Base-by-base conservation (phyloP, 2,113 vertebrate species). In the Trematomus loennbergii region DNA sequence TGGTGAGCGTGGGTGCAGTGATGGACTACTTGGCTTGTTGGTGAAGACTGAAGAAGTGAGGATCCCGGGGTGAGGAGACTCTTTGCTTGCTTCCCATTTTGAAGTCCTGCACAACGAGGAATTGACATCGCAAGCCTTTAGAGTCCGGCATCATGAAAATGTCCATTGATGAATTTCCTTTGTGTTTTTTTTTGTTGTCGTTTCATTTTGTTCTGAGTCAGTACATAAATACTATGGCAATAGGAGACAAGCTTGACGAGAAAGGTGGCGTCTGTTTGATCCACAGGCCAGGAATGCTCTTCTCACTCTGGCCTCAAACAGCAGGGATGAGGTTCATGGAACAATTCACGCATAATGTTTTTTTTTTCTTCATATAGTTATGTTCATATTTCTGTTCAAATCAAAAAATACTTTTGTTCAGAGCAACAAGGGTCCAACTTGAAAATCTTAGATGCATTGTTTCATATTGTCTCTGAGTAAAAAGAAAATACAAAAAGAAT, bases 331-430 rank as follows among this genome's bases (percentile, higher is more conserved):
- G 65, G 68, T 84, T 85, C 85, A 87, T 87, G 81, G 81, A 90
- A 70, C 79, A 88, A 82, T 87, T 88, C 88, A 90, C 85, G 45
- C 71, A 80, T 83, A 83, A 79, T 87, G 72, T 87, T 90, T 61
- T 79, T 78, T 76, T 72, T 43, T 45, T 60, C 57, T 78, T 73
- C 61, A 77, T 88, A 85, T 83, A 87, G 72, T 82, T 66, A 65
- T 89, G 82, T 88, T 91, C 74, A 87, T 87, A 89, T 88, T 89
- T 91, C 84, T 90, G 88, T 89, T 91, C 54, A 92, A 92, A 92
- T 81, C 69, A 92, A 93, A 93, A 48, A 93, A 89, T 91, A 90
- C 62, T 79, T 84, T 86, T 87, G 84, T 89, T 86, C 90, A 90
- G 88, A 88, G 90, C 86, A 92, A 90, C 54, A 73, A 72, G 61